A percentile compares a stretch with the other conserved stretches of the same genome.
Conservation (phyloP, 2,888 invertebrate genomes). For the Polydrusus cervinus region DNA sequence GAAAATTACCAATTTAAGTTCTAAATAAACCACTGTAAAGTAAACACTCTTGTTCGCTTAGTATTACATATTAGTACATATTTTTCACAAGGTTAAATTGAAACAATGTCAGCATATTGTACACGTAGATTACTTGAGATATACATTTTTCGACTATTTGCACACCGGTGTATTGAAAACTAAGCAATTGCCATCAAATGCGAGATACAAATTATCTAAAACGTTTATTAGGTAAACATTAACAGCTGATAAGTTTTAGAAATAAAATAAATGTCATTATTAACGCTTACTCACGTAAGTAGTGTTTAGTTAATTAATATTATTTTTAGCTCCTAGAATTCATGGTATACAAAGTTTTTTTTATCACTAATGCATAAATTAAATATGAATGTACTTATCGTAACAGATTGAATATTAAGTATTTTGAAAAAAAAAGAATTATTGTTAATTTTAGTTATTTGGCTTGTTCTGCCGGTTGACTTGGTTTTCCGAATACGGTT, state of each 20-base stretch:
- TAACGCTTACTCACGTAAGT: slow-evolving; percentile 8
- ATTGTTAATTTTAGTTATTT: too few relatives aligned
- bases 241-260: slow-evolving; percentile 27
- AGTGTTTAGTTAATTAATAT: slow-evolving; percentile 4
- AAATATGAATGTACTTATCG: slow-evolving; percentile 23
- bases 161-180: slow-evolving; percentile 31
- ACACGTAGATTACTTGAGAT: slow-evolving; percentile 25
- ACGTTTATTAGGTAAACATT: slow-evolving; percentile 35
- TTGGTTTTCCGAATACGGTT: too few relatives aligned
- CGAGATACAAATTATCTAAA: slow-evolving; percentile 29
- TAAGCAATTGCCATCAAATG: slow-evolving; percentile 10
- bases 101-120: slow-evolving; percentile 5
- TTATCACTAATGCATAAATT: slow-evolving; percentile 1
- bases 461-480: too few relatives aligned
- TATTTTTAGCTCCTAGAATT: background rate
- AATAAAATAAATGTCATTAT: slow-evolving; percentile 21
- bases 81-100: slow-evolving; percentile 25
- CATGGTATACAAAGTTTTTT: background rate
- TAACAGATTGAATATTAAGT: background rate
- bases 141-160: slow-evolving; percentile 9
- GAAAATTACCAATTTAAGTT: background rate
- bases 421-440: too few relatives aligned
- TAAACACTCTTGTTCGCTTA: background rate
- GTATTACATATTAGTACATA: background rate
- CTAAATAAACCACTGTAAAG: background rate